These are phyloP conservation scores for Minunthozetes semirufus DNA, from an alignment of 2,888 invertebrate genomes.

Conservation along the genomic window DNA sequence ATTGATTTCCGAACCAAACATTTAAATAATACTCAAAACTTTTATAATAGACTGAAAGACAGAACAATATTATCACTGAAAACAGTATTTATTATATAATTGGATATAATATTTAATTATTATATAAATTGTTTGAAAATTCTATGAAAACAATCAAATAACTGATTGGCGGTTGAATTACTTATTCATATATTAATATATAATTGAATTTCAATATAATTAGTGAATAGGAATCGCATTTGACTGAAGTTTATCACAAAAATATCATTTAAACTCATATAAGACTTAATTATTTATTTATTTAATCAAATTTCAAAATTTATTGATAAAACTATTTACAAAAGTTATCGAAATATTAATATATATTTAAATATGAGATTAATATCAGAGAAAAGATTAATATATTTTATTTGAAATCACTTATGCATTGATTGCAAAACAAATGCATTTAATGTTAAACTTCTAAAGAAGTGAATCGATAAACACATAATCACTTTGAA, in stretches of 20 bases:
- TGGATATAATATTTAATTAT: neutral
- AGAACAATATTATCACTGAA: neutral
- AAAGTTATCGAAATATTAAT: neutral
- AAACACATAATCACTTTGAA: constrained; percentile 4
- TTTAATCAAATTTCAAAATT: neutral
- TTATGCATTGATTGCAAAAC: neutral
- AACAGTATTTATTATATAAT: neutral
- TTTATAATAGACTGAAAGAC: neutral
- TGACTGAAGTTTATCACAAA: too few relatives aligned
- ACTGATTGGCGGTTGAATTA: neutral
- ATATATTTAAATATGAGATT: neutral
- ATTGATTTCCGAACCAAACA: constrained; percentile 17
- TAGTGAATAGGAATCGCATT: neutral
- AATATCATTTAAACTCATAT: too few relatives aligned
- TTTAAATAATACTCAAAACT: neutral
- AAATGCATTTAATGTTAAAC: constrained; percentile 2
- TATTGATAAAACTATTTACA: neutral
- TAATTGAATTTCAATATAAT: neutral
- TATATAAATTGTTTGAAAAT: neutral
- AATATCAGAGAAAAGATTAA: neutral
- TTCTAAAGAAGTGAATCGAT: neutral
- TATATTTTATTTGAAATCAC: neutral
- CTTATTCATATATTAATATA: neutral
- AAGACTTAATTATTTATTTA: too few relatives aligned
- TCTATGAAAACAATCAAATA: neutral